Base-by-base conservation (phyloP, 2,797 vertebrate genomes). In the Cichlasoma orientale region DNA sequence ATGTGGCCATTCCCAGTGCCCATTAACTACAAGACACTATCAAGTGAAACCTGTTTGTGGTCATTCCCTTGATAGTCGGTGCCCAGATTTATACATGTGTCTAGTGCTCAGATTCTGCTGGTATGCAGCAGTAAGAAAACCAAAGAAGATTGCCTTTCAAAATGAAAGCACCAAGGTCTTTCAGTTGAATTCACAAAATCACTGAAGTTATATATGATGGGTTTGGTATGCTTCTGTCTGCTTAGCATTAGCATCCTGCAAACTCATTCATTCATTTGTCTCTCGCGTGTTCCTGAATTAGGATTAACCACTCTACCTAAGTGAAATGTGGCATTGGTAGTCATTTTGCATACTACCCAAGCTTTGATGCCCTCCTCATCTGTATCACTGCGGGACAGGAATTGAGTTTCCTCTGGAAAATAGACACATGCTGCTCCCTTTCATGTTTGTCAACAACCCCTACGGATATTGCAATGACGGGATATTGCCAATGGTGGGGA, bases 371-470 rank as follows among this genome's bases (percentile, higher is more conserved):
- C 68, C 66, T 71, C 78, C 78, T 87, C 90, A 87, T 91, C 85
- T 82, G 75, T 63, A 71, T 84, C 85, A 63, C 82, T 82, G 87
- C 84, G 68, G 88, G 90, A 83, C 81, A 89, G 80, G 86, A 92
- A 90, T 86, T 75, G 82, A 84, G 79, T 87, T 92, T 90, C 83
- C 80, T 85, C 57, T 86, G 83, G 79, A 87, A 88, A 88, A 90
- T 58, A 88, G 82, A 82, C 55, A 72, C 87, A 88, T 23, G 86
- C 88, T 80, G 83, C 61, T 88, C 33, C 2, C 80, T 87, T 89
- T 91, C 81, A 90, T 91, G 86, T 89, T 82, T 89, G 84, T 90
- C 88, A 91, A 87, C 87, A 89, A 84, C 74, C 83, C 90, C 80
- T 74, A 74, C 50, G 36, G 83, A 54, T 85, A 78, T 27, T 70